Evolutionary conservation across 2,797 vertebrate species (phyloP), one percentile per base, ranked within the genome.

Genomic region (Allobates femoralis): DNA sequence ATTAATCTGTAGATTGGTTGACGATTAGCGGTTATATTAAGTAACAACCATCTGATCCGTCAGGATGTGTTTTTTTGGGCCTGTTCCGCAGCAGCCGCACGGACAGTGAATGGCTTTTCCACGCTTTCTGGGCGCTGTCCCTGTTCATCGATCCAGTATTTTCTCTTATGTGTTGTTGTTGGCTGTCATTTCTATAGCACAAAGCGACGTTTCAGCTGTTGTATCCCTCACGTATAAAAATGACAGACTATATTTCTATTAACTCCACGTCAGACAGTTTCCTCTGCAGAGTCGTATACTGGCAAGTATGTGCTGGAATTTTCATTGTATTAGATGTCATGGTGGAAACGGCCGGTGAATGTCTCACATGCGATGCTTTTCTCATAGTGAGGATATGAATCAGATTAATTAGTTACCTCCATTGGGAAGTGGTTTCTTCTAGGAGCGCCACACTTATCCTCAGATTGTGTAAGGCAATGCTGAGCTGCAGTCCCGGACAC

Each of bases 21-120:
- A 56, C 34, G 78, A 81, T 86, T 76, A 81, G 56, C 30, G 46
- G 41, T 64, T 86, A 86, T 71, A 81, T 81, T 53, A 81, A 64
- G 85, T 55, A 81, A 55, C 56, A 30, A 53, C 18, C 69, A 19
- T 41, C 18, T 74, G 34, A 81, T 19, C 41, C 26, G 26, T 41
- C 78, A 81, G 85, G 78, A 64, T 86, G 71, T 81, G 58, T 58
- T 81, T 26, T 64, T 51, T 50, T 15, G 30, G 8, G 56, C 4
- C 26, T 14, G 28, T 73, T 74, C 18, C 50, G 41, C 81, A 50
- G 71, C 64, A 46, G 37, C 14, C 28, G 19, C 34, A n/a, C 46
- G 5, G 37, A 75, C 23, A n/a, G 64, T 23, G 5, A 19, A 67
- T 78, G 74, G 18, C 56, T 85, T 85, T 85, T 85, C 74, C 83